Percentiles rank a stretch among this genome's conserved stretches.
phyloP scores from a whole-genome alignment of 2,113 vertebrate species.

The Nanorana parkeri region DNA sequence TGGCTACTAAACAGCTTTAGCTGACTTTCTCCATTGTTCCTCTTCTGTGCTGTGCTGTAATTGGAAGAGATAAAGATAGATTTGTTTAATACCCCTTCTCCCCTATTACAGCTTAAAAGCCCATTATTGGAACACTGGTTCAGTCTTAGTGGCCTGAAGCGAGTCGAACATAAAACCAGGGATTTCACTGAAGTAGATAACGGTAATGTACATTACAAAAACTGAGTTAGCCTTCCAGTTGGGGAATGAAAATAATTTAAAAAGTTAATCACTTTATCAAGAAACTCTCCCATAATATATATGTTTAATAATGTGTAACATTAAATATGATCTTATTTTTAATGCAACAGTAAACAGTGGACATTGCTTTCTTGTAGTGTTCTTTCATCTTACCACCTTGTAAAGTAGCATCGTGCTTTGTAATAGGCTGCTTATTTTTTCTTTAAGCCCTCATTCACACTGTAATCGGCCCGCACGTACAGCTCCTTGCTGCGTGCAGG shows the following conservation, averaged over 20 bases:
- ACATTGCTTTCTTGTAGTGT: background rate
- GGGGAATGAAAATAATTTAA: background rate
- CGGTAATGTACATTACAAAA: background rate
- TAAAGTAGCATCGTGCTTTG: background rate
- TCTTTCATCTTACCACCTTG: background rate
- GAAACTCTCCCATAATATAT: background rate
- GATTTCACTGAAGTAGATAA: slow-evolving; percentile 25
- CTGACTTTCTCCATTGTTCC: background rate
- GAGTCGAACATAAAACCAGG: background rate
- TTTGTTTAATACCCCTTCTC: slow-evolving; percentile 23
- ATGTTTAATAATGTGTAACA: slow-evolving; percentile 7
- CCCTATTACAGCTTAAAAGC: slow-evolving; percentile 16
- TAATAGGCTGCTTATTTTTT: background rate
- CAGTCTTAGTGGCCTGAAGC: background rate
- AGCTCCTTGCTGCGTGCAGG: no score
- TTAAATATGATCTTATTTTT: background rate
- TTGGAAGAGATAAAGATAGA: slow-evolving; percentile 39
- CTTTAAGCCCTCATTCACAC: no score
- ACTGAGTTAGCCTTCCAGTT: background rate
- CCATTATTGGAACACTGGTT: background rate
- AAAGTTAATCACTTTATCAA: no score
- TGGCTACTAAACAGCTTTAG: no score
- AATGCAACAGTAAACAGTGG: background rate
- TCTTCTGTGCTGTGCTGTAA: slow-evolving; percentile 22
- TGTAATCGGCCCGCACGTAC: no score